Evolutionary conservation across 2,888 invertebrate species (phyloP).

Genomic region (Congeria kusceri): DNA sequence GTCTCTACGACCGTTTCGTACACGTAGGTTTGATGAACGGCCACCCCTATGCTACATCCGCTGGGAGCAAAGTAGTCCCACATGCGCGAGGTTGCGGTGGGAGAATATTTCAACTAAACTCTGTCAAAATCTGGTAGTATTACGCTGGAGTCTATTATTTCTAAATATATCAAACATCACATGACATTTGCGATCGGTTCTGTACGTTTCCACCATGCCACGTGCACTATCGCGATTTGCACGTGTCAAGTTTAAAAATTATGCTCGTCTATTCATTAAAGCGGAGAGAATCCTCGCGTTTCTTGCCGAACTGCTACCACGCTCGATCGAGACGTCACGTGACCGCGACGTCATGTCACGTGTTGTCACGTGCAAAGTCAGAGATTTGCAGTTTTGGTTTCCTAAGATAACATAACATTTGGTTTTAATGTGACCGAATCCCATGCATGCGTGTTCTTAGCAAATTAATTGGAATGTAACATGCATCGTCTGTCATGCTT

Average conservation of each 20-base stretch:
- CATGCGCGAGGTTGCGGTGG: background rate
- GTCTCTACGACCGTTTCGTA: background rate
- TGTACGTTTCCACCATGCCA: slow-evolving; percentile 20
- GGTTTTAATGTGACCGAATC: slow-evolving; percentile 55
- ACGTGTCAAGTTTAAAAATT: slow-evolving; percentile 42
- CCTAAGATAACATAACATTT: slow-evolving; percentile 61
- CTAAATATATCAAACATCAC: slow-evolving; percentile 33
- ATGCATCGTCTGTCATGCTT: too few species aligned
- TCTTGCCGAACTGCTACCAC: slow-evolving; percentile 29
- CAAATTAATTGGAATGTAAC: too few species aligned
- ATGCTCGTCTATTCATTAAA: slow-evolving; percentile 28
- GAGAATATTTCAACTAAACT: background rate
- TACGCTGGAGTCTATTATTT: slow-evolving; percentile 48
- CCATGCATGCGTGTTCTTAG: slow-evolving; percentile 17
- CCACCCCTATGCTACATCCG: slow-evolving; percentile 15
- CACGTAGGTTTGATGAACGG: background rate
- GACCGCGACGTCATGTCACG: slow-evolving; percentile 17
- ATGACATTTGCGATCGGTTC: slow-evolving; percentile 20
- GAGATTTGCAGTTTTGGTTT: slow-evolving; percentile 46
- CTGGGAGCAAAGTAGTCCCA: slow-evolving; percentile 6
- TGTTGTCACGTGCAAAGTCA: slow-evolving; percentile 41
- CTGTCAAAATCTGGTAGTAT: slow-evolving; percentile 24
- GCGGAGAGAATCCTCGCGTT: slow-evolving; percentile 43
- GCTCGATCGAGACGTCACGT: slow-evolving; percentile 39
- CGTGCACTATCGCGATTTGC: slow-evolving; percentile 8